Conservation (phyloP, 2,888 invertebrate species). For the Napeogenes sylphis region DNA sequence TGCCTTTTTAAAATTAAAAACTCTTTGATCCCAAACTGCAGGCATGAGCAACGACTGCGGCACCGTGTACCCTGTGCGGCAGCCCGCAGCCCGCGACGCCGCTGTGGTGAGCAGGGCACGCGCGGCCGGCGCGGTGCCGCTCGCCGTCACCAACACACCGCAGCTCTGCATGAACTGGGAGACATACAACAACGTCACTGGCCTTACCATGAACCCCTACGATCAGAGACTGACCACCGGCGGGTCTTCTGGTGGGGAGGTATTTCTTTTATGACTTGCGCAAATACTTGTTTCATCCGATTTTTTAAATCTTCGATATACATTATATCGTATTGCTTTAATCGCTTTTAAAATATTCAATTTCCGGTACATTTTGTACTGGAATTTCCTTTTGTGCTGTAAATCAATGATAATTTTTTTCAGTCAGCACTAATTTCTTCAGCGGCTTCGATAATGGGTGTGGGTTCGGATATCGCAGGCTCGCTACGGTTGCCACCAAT, state of each 20-base stretch:
- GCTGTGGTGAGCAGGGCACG: conserved; percentile 82
- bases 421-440: conserved; percentile 86
- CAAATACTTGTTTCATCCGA: too few relatives aligned
- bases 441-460: conserved; percentile 87
- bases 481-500: conserved; percentile 92
- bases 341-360: too few relatives aligned
- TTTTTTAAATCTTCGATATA: too few relatives aligned
- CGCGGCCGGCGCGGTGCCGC: conserved; percentile 88
- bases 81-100: conserved; percentile 84
- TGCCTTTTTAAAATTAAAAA: too few relatives aligned
- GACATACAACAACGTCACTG: conserved; percentile 91
- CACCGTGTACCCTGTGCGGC: conserved; percentile 74
- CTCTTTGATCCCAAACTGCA: conserved; percentile 34
- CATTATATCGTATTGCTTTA: too few relatives aligned
- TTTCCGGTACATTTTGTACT: too few relatives aligned
- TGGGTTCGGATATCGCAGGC: conserved; percentile 94
- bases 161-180: conserved; percentile 96
- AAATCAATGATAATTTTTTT: conserved; percentile 29
- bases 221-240: conserved; percentile 88
- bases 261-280: conserved; percentile 41
- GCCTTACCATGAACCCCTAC: conserved; percentile 93
- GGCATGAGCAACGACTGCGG: conserved; percentile 89
- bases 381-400: conserved; percentile 43
- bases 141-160: conserved; percentile 93
- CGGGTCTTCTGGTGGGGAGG: conserved; percentile 94